phyloP scores from a whole-genome alignment of 1,140 invertebrate genomes.

The Rhyacophila brunnea region DNA sequence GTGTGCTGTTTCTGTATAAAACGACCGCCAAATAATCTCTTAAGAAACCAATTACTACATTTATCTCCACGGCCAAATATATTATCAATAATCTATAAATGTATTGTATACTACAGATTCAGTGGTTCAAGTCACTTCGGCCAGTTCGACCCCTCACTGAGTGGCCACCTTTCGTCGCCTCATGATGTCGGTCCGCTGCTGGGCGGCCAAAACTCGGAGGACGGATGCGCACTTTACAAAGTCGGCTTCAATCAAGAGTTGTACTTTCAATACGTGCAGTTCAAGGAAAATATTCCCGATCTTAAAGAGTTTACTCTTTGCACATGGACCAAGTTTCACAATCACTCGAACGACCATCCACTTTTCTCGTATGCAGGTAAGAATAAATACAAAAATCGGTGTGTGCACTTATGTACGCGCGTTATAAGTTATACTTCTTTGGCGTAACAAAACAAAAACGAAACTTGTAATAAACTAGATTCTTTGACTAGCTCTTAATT shows the following conservation, averaged over 20 bases:
- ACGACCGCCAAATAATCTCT: no score
- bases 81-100: no score
- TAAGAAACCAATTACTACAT: no score
- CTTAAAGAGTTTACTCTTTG: constrained; percentile 80
- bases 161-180: constrained; percentile 38
- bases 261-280: constrained; percentile 69
- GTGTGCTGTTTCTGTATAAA: not conserved
- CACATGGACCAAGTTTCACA: constrained; percentile 76
- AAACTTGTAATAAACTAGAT: no score
- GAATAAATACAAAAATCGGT: no score
- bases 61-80: no score
- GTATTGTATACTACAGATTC: constrained; percentile 8
- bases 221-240: constrained; percentile 66
- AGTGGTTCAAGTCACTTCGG: constrained; percentile 35
- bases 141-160: constrained; percentile 32
- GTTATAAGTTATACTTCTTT: no score
- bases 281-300: constrained; percentile 67
- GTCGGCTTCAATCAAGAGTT: constrained; percentile 63
- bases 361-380: constrained; percentile 79
- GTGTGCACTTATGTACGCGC: no score
- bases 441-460: no score
- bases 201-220: constrained; percentile 36
- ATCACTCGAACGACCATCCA: constrained; percentile 77
- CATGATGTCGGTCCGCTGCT: not conserved
- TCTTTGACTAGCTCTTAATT: no score